These are phyloP conservation scores for Tachysurus vachellii DNA, from an alignment of 2,113 vertebrate genomes.

Conservation along the genomic window DNA sequence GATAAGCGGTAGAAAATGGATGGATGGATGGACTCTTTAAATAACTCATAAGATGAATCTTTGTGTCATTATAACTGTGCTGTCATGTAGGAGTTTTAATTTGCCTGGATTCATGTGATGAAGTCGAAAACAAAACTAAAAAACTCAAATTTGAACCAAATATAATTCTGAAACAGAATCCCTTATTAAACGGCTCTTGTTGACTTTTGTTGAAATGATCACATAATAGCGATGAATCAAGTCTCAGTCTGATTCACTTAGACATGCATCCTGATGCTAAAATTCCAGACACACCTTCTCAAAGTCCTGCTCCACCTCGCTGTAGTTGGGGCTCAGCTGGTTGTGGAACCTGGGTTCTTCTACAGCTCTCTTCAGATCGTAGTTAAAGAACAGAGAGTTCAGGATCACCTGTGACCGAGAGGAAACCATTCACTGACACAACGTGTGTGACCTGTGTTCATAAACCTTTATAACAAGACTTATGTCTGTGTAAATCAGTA, in stretches of 20 bases:
- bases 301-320: conserved; percentile 74
- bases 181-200: neutral
- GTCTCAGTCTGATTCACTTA: neutral
- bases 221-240: neutral
- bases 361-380: conserved; percentile 82
- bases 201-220: neutral
- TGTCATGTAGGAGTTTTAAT: neutral
- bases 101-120: too few relatives aligned
- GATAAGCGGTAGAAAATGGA: too few relatives aligned
- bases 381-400: conserved; percentile 88
- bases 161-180: too few relatives aligned
- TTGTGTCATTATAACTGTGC: neutral
- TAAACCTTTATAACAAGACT: neutral
- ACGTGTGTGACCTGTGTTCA: neutral
- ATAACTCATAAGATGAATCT: neutral
- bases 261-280: neutral
- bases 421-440: neutral
- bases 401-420: conserved; percentile 80
- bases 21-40: too few relatives aligned
- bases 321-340: conserved; percentile 83
- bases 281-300: conserved; percentile 65
- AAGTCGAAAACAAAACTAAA: too few relatives aligned
- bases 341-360: conserved; percentile 87
- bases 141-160: neutral
- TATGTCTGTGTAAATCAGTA: neutral